Evolutionary conservation across 2,797 vertebrate species (phyloP).

Genomic region (Macropus fuliginosus): DNA sequence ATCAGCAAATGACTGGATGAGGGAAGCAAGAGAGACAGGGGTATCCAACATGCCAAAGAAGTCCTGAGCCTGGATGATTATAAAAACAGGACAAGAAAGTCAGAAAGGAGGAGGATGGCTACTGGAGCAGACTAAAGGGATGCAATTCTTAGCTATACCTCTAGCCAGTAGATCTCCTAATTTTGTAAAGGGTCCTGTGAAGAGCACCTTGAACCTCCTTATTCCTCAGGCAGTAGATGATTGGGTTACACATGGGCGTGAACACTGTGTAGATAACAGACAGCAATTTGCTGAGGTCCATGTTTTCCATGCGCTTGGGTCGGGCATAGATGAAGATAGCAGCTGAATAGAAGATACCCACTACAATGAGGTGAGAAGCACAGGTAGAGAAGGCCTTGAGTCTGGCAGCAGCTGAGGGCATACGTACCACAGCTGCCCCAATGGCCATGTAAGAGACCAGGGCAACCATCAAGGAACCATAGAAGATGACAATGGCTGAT

Average conservation of each 20-base stretch:
- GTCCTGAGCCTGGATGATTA: neutral
- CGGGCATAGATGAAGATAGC: slow-evolving; percentile 21
- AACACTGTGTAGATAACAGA: slow-evolving; percentile 1
- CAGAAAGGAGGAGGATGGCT: neutral
- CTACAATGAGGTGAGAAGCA: neutral
- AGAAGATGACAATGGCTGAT: neutral
- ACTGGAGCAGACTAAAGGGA: neutral
- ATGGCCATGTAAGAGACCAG: neutral
- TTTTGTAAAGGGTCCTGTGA: neutral
- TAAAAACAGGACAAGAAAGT: neutral
- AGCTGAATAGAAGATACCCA: neutral
- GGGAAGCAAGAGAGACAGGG: neutral
- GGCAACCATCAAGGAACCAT: neutral
- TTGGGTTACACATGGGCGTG: neutral
- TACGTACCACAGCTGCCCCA: neutral
- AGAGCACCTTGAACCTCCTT: neutral
- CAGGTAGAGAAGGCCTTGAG: slow-evolving; percentile 13
- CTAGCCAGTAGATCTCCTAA: neutral
- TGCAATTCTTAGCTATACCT: neutral
- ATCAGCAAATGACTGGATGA: neutral
- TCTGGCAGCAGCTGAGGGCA: neutral
- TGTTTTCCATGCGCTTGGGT: neutral
- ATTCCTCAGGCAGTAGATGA: slow-evolving; percentile 22
- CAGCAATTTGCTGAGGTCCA: neutral
- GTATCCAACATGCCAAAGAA: neutral